Base-by-base conservation (phyloP, 2,797 vertebrate genomes). In the Strix occidentalis region DNA sequence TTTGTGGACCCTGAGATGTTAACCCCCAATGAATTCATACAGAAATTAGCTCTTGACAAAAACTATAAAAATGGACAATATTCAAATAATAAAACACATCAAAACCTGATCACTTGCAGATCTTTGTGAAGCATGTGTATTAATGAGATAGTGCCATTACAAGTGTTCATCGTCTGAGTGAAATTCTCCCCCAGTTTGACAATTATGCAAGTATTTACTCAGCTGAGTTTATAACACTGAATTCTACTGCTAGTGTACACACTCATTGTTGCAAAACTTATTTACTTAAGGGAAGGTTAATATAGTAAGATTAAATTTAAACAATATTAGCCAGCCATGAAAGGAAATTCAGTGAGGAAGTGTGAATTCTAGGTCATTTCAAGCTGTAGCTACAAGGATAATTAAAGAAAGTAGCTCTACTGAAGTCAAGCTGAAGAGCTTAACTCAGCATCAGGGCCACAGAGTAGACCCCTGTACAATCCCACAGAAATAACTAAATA, bases 1-100 rank as follows among this genome's bases (percentile, higher is more conserved):
- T 81, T 58, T 43, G 65, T 75, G 78, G 75, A 92, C 92, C 72
- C 89, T 89, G 93, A 97, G 94, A 89, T 75, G 92, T 2, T 50
- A 35, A 83, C 24, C 9, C 69, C 75, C 56, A 66, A 54, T 37
- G 26, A 95, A 70, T 46, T 43, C 29, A 46, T 45, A 71, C 15
- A 84, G 81, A 87, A 92, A 81, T 68, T 5, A 43, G 19, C 23
- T 86, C 56, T 82, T 84, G 51, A 88, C 18, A 77, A 69, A 91
- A 91, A 57, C 4, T 14, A n/a, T 5, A 45, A 70, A 74, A 78
- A 16, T 16, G n/a, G 45, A 78, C n/a, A 33, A 33, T n/a, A 58
- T 72, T 84, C 43, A 84, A 76, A 39, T n/a, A n/a, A 60, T 31
- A 72, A 84, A 89, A 24, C 31, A 43, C n/a, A 69, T 50, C 21